These are phyloP conservation scores for Champsocephalus gunnari DNA, from an alignment of 2,797 vertebrate genomes.

Conservation along the genomic window DNA sequence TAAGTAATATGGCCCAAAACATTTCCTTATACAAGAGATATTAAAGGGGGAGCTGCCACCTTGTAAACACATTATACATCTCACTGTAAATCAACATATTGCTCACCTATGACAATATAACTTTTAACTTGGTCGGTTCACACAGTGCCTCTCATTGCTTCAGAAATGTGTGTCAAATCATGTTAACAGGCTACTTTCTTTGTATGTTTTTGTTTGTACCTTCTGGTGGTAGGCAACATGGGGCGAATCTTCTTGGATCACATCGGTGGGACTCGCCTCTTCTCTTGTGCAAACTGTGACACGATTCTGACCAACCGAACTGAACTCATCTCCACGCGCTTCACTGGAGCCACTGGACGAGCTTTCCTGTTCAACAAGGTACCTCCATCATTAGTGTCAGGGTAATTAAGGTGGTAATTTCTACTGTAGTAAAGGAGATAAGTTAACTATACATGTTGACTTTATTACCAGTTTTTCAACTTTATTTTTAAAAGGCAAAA, in stretches of 20 bases:
- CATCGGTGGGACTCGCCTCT: slow-evolving; percentile 96
- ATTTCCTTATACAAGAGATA: not conserved
- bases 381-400: not conserved
- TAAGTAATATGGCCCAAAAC: not conserved
- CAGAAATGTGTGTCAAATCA: not conserved
- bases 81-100: not conserved
- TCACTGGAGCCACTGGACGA: slow-evolving; percentile 95
- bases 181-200: not conserved
- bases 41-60: not conserved
- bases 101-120: not conserved
- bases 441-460: not conserved
- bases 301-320: slow-evolving; percentile 97
- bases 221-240: slow-evolving; percentile 76
- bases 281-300: slow-evolving; percentile 99
- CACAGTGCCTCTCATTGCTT: not conserved
- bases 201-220: not conserved
- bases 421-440: not conserved
- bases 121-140: not conserved
- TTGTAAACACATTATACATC: not conserved
- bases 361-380: slow-evolving; percentile 99
- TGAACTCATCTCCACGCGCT: slow-evolving; percentile 97
- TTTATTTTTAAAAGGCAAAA: too few species aligned
- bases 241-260: slow-evolving; percentile 98
- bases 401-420: not conserved
- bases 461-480: too few species aligned